Percentiles rank a stretch among this genome's conserved stretches.
Evolutionary conservation across 37 sponge, comb jelly and placozoan species (phyloP).

Genomic region (Chondrilla cf. caribensis): DNA sequence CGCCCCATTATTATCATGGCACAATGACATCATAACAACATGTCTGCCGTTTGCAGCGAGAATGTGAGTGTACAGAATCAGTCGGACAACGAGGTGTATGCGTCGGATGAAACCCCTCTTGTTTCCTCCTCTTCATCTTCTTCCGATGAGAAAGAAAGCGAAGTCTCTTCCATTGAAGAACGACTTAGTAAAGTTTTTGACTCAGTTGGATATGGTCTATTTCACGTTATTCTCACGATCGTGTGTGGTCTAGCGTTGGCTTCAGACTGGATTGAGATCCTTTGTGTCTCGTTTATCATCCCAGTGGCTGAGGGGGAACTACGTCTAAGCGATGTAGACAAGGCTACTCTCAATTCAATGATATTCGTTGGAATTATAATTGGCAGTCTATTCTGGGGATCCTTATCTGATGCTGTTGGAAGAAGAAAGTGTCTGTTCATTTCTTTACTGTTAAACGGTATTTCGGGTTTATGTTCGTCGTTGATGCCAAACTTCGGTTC

Average conservation of each 20-base stretch:
- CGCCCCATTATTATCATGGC: too few species aligned
- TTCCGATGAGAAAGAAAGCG: too few species aligned
- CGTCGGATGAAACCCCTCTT: too few species aligned
- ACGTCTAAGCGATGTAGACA: conserved; percentile 14
- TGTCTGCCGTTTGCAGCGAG: too few species aligned
- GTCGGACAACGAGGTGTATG: too few species aligned
- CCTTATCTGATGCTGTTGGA: conserved; percentile 76
- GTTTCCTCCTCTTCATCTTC: too few species aligned
- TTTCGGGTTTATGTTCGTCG: conserved; percentile 78
- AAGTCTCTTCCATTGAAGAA: neutral
- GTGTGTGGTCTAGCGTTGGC: conserved; percentile 67
- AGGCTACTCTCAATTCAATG: conserved; percentile 57
- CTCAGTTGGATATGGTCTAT: conserved; percentile 47
- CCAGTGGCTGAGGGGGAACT: conserved; percentile 34
- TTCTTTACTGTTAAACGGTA: conserved; percentile 74
- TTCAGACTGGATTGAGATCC: conserved; percentile 72
- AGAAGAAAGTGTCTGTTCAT: conserved; percentile 70
- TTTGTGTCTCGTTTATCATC: conserved; percentile 57
- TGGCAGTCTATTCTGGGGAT: conserved; percentile 90
- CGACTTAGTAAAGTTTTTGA: conserved; percentile 18
- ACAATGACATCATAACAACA: too few species aligned
- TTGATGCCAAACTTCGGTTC: conserved; percentile 56
- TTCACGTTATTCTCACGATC: conserved; percentile 49
- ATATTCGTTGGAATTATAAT: conserved; percentile 89
- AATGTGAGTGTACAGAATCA: too few species aligned